Evolutionary conservation across 1,140 invertebrate species (phyloP).

Genomic region (Bradynema listronoti): DNA sequence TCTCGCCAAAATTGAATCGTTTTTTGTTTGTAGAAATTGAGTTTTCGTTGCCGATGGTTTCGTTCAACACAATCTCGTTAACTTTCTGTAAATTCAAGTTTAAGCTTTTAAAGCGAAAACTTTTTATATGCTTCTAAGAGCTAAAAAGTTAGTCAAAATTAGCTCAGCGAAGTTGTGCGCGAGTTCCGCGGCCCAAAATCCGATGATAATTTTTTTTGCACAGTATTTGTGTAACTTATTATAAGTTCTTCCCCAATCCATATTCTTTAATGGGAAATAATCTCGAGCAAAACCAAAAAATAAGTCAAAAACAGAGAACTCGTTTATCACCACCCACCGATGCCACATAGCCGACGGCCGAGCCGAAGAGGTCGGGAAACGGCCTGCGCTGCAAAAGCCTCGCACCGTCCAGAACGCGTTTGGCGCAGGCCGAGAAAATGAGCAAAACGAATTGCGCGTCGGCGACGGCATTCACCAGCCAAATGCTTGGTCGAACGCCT

Average conservation of each 20-base stretch:
- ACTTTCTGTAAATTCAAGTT: no score
- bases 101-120: no score
- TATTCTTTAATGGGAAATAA: neutral
- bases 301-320: neutral
- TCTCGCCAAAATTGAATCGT: no score
- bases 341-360: conserved; percentile 33
- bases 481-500: conserved; percentile 23
- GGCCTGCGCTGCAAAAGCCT: conserved; percentile 32
- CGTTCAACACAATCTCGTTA: no score
- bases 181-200: no score
- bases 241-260: conserved; percentile 16
- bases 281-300: conserved; percentile 24
- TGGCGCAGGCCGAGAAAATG: conserved; percentile 33
- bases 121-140: no score
- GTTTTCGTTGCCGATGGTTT: no score
- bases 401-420: conserved; percentile 25
- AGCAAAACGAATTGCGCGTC: conserved; percentile 36
- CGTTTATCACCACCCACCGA: conserved; percentile 16
- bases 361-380: conserved; percentile 46
- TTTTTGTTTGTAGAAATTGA: no score
- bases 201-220: no score
- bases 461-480: conserved; percentile 32
- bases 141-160: no score
- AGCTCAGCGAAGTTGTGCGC: no score
- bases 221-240: no score